These are phyloP conservation scores for Philaethria dido DNA, from an alignment of 2,888 invertebrate species.

Conservation along the genomic window DNA sequence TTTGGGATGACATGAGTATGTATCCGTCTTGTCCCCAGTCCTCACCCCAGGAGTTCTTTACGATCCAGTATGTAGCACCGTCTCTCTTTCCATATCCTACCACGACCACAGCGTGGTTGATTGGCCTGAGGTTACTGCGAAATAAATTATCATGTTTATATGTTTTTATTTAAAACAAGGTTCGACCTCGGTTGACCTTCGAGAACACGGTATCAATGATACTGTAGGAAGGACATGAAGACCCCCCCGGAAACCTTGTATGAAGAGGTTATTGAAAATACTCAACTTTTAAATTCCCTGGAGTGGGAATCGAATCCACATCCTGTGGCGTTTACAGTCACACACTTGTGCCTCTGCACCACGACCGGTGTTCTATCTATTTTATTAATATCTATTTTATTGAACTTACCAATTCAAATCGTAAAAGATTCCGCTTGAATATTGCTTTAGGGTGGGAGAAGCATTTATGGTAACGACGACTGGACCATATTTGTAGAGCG, in stretches of 20 bases:
- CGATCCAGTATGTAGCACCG: conserved; percentile 58
- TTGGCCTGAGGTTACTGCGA: conserved; percentile 19
- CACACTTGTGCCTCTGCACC: too few species aligned
- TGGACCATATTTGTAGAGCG: conserved; percentile 58
- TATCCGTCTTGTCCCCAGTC: conserved; percentile 61
- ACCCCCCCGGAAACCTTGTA: too few species aligned
- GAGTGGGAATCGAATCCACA: too few species aligned
- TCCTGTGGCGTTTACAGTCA: too few species aligned
- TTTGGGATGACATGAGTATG: conserved; percentile 50
- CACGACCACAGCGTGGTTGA: conserved; percentile 56
- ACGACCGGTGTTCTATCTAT: too few species aligned
- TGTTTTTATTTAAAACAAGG: too few species aligned
- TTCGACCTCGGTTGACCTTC: too few species aligned
- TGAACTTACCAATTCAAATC: conserved; percentile 58
- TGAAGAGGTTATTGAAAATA: too few species aligned
- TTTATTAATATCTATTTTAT: too few species aligned
- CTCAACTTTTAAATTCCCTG: too few species aligned
- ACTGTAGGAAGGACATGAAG: too few species aligned
- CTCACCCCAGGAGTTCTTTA: conserved; percentile 65
- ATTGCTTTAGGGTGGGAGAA: conserved; percentile 45
- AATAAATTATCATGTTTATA: neutral
- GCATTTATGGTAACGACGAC: conserved; percentile 55
- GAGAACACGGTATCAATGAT: too few species aligned
- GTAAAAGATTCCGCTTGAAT: conserved; percentile 58
- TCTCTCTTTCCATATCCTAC: conserved; percentile 59